Base-by-base conservation (phyloP, 2,888 invertebrate species). In the Archaeoteleia sp. region DNA sequence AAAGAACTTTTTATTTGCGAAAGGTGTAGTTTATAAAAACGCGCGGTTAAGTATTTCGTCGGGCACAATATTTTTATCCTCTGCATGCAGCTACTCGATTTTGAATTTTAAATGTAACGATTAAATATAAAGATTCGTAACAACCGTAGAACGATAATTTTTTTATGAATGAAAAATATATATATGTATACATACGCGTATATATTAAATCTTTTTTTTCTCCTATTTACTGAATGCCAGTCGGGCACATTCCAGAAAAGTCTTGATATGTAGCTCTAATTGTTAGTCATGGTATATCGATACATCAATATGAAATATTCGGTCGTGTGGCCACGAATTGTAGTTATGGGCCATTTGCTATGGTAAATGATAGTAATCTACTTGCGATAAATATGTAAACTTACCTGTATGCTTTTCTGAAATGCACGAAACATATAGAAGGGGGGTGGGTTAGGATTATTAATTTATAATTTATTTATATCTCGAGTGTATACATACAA, bases 371-470 rank as follows among this genome's bases (percentile, higher is more conserved):
- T 73, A 73, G 71, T 75, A 79, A 82, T 80, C 74, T 72, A 78
- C 73, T 80, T 78, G 79, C 77, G 81, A 81, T 81, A 76, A 75
- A 76, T 81, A 83, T 82, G 79, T 82, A 82, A 83, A 61, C 80
- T 80, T 82, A 81, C 89, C 91, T 92, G 92, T 92, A 92, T 92
- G 90, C 91, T 91, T 90, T 91, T 91, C 88, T 82, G 92, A 92
- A 92, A 92, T 92, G 92, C 92, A 92, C 92, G 92, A 92, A 92
- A 92, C 92, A 90, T 92, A 90, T 92, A 92, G 92, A 92, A 92
- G 92, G 92, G 91, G 89, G 84, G 82, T 80, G 81, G 82, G 78
- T 81, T 79, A 80, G 81, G 80, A 77, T 80, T 82, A 82, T 82
- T 84, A 81, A 82, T 83, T 85, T 84, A 82, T 85, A 82, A 83